Conservation (phyloP, 2,113 vertebrate genomes). For the Platichthys flesus region DNA sequence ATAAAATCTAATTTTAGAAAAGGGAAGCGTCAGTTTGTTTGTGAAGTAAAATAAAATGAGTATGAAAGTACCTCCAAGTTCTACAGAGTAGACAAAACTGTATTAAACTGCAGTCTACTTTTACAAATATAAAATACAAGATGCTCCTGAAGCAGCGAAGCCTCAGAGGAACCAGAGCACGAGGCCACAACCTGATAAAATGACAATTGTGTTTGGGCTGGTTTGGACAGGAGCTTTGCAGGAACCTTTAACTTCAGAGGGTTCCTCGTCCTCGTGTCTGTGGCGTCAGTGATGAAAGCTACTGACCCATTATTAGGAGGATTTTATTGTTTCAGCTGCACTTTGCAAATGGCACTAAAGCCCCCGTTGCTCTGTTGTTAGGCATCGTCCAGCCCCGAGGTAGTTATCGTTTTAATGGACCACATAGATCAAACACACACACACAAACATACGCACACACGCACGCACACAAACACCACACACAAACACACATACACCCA, state of each 20-base stretch:
- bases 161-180: neutral
- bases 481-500: neutral
- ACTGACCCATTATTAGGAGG: conserved; percentile 11
- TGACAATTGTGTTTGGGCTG: neutral
- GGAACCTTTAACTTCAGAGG: neutral
- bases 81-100: no score
- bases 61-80: no score
- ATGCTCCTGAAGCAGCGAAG: neutral
- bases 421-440: neutral
- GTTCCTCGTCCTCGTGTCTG: neutral
- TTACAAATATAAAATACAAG: neutral
- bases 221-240: neutral
- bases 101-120: no score
- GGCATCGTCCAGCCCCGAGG: conserved; percentile 7
- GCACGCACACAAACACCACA: neutral
- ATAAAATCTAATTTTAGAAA: no score
- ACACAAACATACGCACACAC: neutral
- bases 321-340: conserved; percentile 31
- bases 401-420: conserved; percentile 2
- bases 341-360: conserved; percentile 7
- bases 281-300: neutral
- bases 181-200: neutral
- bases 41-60: no score
- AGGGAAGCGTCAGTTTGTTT: no score
- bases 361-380: conserved; percentile 18